A percentile compares a stretch with the other conserved stretches of the same genome.
Conservation (phyloP, 2,888 invertebrate species). For the Osedax fenrisi region DNA sequence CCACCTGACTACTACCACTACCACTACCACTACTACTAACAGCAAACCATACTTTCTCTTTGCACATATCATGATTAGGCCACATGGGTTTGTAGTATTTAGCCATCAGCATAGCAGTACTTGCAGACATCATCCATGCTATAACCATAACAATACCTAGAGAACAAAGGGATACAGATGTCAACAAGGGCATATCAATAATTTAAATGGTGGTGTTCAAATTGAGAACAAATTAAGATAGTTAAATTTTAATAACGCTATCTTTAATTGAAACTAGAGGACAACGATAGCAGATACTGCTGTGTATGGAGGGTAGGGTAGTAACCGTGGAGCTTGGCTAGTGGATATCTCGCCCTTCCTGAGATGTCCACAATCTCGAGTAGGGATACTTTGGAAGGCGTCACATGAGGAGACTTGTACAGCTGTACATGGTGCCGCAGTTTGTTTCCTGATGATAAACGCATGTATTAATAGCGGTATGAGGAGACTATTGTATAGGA, state of each 20-base stretch:
- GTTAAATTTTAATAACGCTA: too few species aligned
- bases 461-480: too few species aligned
- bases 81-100: conserved; percentile 48
- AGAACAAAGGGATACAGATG: conserved; percentile 17
- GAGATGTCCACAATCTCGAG: conserved; percentile 32
- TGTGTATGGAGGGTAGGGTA: conserved; percentile 5
- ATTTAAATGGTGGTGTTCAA: too few species aligned
- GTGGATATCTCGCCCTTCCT: conserved; percentile 41
- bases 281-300: too few species aligned
- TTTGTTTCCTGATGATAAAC: not conserved
- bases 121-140: conserved; percentile 49
- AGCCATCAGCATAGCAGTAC: conserved; percentile 46
- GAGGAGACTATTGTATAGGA: too few species aligned
- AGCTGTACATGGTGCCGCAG: not conserved
- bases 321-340: conserved; percentile 49
- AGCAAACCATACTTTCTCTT: conserved; percentile 48
- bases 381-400: conserved; percentile 37
- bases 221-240: too few species aligned
- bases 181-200: not conserved
- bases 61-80: conserved; percentile 42
- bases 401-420: conserved; percentile 33
- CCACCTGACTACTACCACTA: too few species aligned
- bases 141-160: conserved; percentile 48
- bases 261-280: too few species aligned
- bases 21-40: too few species aligned